Conservation (phyloP, 2,888 invertebrate species). For the Caenorhabditis afra region DNA sequence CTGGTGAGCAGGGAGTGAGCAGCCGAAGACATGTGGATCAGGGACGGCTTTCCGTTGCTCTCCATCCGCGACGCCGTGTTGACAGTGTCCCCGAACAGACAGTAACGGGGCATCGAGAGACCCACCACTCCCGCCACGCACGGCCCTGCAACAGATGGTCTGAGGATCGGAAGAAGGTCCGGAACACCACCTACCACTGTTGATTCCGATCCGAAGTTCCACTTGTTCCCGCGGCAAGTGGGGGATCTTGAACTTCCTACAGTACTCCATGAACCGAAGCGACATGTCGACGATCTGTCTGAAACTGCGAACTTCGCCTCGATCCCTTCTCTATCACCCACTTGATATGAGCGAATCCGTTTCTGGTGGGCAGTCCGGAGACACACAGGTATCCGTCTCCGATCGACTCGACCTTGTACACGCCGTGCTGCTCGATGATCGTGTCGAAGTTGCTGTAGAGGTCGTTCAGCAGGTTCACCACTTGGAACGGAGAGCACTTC, state of each 20-base stretch:
- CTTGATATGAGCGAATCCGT: conserved; percentile 67
- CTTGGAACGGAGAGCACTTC: conserved; percentile 77
- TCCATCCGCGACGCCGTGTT: conserved; percentile 78
- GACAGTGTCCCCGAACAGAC: conserved; percentile 77
- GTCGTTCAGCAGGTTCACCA: conserved; percentile 75
- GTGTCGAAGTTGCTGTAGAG: conserved; percentile 75
- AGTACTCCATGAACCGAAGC: conserved; percentile 68
- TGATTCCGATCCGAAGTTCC: conserved; percentile 76
- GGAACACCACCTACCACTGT: conserved; percentile 62
- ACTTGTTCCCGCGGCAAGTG: conserved; percentile 75
- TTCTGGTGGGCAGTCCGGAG: conserved; percentile 75
- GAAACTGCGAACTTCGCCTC: background rate
- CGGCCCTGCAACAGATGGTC: conserved; percentile 64
- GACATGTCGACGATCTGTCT: conserved; percentile 74
- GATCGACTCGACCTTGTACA: conserved; percentile 79
- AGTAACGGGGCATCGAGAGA: conserved; percentile 76
- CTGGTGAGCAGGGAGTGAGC: conserved; percentile 67
- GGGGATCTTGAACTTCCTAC: conserved; percentile 67
- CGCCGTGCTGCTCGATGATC: conserved; percentile 75
- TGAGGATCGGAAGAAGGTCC: background rate
- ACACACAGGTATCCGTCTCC: conserved; percentile 78
- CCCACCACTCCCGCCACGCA: conserved; percentile 74
- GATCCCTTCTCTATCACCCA: background rate
- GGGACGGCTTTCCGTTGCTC: conserved; percentile 71
- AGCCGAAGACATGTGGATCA: conserved; percentile 72